These are phyloP conservation scores for Brachionus manjavacas DNA, from an alignment of 1,140 invertebrate genomes.

Conservation along the genomic window DNA sequence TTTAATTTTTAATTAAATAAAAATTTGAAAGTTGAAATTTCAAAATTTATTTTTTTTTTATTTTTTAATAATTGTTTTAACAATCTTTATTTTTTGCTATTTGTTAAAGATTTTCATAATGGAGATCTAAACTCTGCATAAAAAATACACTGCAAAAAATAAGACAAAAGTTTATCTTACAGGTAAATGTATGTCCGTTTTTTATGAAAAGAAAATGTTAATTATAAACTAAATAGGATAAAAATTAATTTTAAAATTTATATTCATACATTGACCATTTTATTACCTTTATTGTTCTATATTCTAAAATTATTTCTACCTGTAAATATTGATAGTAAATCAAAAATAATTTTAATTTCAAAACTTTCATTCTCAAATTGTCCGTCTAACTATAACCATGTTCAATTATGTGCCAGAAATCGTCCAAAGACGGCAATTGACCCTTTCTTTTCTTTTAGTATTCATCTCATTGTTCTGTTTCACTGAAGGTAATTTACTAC, in stretches of 20 bases:
- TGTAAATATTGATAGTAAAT: constrained; percentile 28
- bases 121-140: background rate
- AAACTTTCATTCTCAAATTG: background rate
- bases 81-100: no score
- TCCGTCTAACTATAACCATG: background rate
- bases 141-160: background rate
- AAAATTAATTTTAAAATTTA: background rate
- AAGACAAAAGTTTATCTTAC: background rate
- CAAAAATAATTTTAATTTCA: background rate
- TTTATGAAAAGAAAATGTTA: constrained; percentile 19
- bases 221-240: background rate
- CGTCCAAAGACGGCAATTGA: background rate
- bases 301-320: background rate
- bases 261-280: background rate
- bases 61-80: no score
- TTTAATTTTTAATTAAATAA: no score
- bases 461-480: background rate
- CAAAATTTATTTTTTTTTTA: no score
- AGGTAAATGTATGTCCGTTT: background rate
- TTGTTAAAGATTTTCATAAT: background rate
- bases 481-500: background rate
- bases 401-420: background rate
- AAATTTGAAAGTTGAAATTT: no score
- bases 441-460: background rate
- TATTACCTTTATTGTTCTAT: constrained; percentile 30